phyloP scores from a whole-genome alignment of 1,140 invertebrate genomes.

The Drosophila ohnishii region DNA sequence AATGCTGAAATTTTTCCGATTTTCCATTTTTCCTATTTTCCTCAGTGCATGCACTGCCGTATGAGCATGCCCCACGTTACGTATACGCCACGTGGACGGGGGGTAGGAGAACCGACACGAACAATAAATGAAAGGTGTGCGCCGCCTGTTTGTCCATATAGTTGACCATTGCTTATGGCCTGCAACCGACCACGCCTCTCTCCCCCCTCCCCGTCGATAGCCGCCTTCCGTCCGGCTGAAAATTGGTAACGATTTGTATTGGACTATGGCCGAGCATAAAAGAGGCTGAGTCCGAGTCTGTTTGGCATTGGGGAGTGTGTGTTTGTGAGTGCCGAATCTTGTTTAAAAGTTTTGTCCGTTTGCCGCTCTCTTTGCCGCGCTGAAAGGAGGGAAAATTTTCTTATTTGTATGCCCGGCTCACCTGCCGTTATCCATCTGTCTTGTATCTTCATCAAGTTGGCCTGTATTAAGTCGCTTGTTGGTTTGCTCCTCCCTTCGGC shows the following conservation, averaged over 20 bases:
- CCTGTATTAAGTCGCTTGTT: slow-evolving; percentile 77
- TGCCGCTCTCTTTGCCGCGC: slow-evolving; percentile 7
- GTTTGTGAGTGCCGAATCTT: slow-evolving; percentile 37
- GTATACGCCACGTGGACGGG: slow-evolving; percentile 53
- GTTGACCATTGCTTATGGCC: slow-evolving; percentile 76
- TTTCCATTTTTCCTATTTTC: background rate
- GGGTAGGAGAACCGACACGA: slow-evolving; percentile 24
- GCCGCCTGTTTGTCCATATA: slow-evolving; percentile 72
- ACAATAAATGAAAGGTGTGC: slow-evolving; percentile 79
- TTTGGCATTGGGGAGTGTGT: slow-evolving; percentile 28
- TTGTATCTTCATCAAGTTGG: slow-evolving; percentile 79
- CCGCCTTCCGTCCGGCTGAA: slow-evolving; percentile 56
- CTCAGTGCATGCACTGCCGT: slow-evolving; percentile 14
- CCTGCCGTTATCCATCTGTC: slow-evolving; percentile 77
- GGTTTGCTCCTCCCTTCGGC: slow-evolving; percentile 28
- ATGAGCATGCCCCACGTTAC: slow-evolving; percentile 47
- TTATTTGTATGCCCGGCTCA: slow-evolving; percentile 77
- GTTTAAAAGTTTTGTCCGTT: slow-evolving; percentile 68
- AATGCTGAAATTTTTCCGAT: too few species aligned
- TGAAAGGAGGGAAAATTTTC: slow-evolving; percentile 57
- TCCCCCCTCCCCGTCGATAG: background rate
- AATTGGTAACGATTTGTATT: slow-evolving; percentile 81
- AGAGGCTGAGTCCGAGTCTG: slow-evolving; percentile 47
- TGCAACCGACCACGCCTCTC: slow-evolving; percentile 28
- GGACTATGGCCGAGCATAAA: slow-evolving; percentile 63